A percentile compares a stretch with the other conserved stretches of the same genome.
phyloP scores from a whole-genome alignment of 2,888 invertebrate species.

The Yponomeuta cagnagella region DNA sequence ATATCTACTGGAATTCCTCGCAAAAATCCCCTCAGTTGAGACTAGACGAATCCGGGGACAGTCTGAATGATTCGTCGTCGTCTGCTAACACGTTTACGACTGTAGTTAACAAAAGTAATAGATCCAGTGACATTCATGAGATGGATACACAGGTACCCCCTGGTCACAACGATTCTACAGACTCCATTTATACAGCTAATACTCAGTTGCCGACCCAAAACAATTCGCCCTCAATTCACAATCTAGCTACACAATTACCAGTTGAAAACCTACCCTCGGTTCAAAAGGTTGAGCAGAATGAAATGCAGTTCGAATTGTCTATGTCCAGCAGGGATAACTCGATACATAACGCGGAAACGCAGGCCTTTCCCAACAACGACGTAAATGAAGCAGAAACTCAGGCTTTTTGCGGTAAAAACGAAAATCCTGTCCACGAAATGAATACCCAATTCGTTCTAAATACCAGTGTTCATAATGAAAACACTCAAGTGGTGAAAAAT shows the following conservation, averaged over 20 bases:
- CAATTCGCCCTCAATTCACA: constrained; percentile 14
- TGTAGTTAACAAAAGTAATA: constrained; percentile 7
- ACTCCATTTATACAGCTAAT: constrained; percentile 40
- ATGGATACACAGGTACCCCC: constrained; percentile 47
- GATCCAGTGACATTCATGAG: constrained; percentile 28
- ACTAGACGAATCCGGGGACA: constrained; percentile 36
- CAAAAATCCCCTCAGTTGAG: constrained; percentile 46
- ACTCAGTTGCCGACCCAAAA: constrained; percentile 10
- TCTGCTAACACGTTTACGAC: constrained; percentile 16
- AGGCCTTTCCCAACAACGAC: constrained; percentile 17
- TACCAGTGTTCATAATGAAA: constrained; percentile 6
- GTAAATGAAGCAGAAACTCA: constrained; percentile 40
- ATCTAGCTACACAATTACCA: constrained; percentile 23
- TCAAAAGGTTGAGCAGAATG: constrained; percentile 41
- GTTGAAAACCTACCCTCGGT: constrained; percentile 38
- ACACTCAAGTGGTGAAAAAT: background rate
- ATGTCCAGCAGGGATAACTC: constrained; percentile 42
- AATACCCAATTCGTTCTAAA: constrained; percentile 3
- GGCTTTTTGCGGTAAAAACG: constrained; percentile 16
- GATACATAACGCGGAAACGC: constrained; percentile 30
- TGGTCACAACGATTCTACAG: constrained; percentile 24
- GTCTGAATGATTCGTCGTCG: constrained; percentile 33
- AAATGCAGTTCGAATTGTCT: constrained; percentile 43
- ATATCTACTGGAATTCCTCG: constrained; percentile 49
- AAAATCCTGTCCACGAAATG: background rate